These are phyloP conservation scores for Fabriciana adippe DNA, from an alignment of 2,888 invertebrate genomes.

Conservation along the genomic window DNA sequence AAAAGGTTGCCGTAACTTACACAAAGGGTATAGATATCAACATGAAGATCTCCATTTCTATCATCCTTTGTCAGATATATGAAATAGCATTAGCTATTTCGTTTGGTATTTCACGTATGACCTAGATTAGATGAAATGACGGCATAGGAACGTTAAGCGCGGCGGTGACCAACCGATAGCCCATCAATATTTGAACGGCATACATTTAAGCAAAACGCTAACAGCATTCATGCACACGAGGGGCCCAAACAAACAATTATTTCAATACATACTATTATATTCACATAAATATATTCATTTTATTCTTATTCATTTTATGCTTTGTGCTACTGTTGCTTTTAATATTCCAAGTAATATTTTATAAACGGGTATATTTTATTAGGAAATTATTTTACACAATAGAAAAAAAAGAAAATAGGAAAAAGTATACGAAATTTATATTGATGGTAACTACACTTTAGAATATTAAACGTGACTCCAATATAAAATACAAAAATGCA, in stretches of 20 bases:
- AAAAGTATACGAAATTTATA: too few species aligned
- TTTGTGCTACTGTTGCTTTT: background rate
- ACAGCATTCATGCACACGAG: conserved; percentile 11
- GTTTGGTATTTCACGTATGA: conserved; percentile 21
- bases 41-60: conserved; percentile 9
- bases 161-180: conserved; percentile 14
- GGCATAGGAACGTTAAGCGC: conserved; percentile 24
- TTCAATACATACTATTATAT: conserved; percentile 39
- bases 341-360: background rate
- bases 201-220: conserved; percentile 24
- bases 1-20: conserved; percentile 2
- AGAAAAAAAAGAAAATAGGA: too few species aligned
- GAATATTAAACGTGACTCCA: too few species aligned
- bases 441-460: too few species aligned
- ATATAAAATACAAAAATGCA: too few species aligned
- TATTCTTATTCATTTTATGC: background rate
- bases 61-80: conserved; percentile 13
- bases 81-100: conserved; percentile 10
- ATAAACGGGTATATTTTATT: too few species aligned
- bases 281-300: conserved; percentile 36
- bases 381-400: too few species aligned
- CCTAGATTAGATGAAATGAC: conserved; percentile 30
- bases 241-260: conserved; percentile 49
- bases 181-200: conserved; percentile 26
- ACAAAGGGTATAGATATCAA: conserved; percentile 17